A percentile compares a stretch with the other conserved stretches of the same genome.
These are phyloP conservation scores for Erynnis tages DNA, from an alignment of 2,888 invertebrate genomes.

Conservation along the genomic window DNA sequence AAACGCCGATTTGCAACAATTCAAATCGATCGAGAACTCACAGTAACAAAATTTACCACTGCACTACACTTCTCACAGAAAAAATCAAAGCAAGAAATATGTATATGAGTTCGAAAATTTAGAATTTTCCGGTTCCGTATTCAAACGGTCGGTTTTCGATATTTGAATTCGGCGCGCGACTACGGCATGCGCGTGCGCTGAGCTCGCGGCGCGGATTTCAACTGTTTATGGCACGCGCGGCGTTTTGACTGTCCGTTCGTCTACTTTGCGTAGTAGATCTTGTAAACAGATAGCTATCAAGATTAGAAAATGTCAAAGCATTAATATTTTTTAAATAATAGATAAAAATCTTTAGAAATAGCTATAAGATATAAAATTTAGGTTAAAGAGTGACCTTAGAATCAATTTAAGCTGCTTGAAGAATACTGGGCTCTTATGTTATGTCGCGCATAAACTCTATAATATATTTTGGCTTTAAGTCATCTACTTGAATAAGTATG, in stretches of 20 bases:
- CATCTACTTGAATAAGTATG: no score
- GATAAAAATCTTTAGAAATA: neutral
- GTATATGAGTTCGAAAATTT: neutral
- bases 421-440: neutral
- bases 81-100: constrained; percentile 15
- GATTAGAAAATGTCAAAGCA: neutral
- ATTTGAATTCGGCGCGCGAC: constrained; percentile 38
- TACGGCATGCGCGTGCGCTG: constrained; percentile 68
- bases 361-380: neutral
- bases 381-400: neutral
- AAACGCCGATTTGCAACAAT: constrained; percentile 38
- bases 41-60: constrained; percentile 1
- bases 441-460: neutral
- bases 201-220: constrained; percentile 65
- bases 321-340: neutral
- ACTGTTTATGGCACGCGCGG: constrained; percentile 54
- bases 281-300: constrained; percentile 18
- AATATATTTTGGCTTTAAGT: no score
- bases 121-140: neutral
- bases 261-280: constrained; percentile 16
- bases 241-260: constrained; percentile 25
- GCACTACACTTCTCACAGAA: constrained; percentile 26
- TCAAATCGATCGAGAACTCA: constrained; percentile 16
- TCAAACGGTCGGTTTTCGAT: constrained; percentile 33
- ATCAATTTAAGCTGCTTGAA: neutral